These are phyloP conservation scores for Halocynthia aurantium DNA, from an alignment of 23 tunicate species.

Conservation along the genomic window DNA sequence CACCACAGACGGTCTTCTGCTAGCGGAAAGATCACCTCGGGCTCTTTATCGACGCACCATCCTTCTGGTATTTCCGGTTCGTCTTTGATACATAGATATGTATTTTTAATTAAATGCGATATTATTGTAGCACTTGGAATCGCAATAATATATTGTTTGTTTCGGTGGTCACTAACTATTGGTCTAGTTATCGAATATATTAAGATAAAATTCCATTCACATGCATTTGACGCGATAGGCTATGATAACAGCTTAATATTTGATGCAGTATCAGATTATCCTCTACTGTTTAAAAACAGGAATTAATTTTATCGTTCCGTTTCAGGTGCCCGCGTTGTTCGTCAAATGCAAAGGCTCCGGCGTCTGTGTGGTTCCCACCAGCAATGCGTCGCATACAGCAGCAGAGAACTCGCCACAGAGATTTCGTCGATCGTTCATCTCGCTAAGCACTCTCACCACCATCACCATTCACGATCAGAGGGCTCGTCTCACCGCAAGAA, in stretches of 20 bases:
- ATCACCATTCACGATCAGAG: slow-evolving; percentile 40
- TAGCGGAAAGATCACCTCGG: slow-evolving; percentile 68
- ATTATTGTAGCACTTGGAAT: not conserved
- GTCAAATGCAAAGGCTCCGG: slow-evolving; percentile 83
- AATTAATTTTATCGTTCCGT: too few relatives aligned
- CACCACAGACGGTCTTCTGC: slow-evolving; percentile 36
- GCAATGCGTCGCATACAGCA: slow-evolving; percentile 98
- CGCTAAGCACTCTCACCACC: slow-evolving; percentile 49
- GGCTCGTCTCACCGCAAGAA: slow-evolving; percentile 25
- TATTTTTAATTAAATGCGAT: not conserved
- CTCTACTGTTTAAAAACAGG: too few relatives aligned
- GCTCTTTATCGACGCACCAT: slow-evolving; percentile 25
- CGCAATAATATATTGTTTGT: too few relatives aligned
- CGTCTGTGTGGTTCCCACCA: slow-evolving; percentile 92
- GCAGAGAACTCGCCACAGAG: slow-evolving; percentile 81
- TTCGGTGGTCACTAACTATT: too few relatives aligned
- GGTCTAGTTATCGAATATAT: too few relatives aligned
- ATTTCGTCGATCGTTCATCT: slow-evolving; percentile 88
- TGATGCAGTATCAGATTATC: too few relatives aligned
- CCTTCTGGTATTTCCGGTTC: slow-evolving; percentile 21
- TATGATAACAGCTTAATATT: too few relatives aligned
- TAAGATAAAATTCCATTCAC: too few relatives aligned
- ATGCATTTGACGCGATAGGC: too few relatives aligned
- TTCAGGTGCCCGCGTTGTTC: slow-evolving; percentile 57
- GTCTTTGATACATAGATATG: slow-evolving; percentile 1